A percentile compares a stretch with the other conserved stretches of the same genome.
These are phyloP conservation scores for Drosophila persimilis DNA, from an alignment of 1,140 invertebrate genomes.

Conservation along the genomic window DNA sequence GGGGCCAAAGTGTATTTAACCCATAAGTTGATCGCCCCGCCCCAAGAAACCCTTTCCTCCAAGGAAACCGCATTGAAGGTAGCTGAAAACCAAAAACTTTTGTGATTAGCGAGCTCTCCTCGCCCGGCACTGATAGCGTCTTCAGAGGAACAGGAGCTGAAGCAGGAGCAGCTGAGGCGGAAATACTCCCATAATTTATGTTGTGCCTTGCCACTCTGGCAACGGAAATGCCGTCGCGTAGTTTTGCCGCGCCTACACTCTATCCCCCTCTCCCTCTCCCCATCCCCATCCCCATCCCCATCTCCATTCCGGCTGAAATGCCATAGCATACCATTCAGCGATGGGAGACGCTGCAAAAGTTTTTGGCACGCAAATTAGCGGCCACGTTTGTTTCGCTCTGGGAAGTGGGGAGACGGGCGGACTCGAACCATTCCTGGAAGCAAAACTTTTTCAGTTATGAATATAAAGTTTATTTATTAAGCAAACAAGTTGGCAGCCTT, in stretches of 20 bases:
- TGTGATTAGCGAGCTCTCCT: conserved; percentile 60
- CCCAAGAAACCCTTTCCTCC: conserved; percentile 26
- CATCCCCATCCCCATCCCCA: too few relatives aligned
- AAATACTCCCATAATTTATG: conserved; percentile 75
- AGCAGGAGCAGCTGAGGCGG: conserved; percentile 48
- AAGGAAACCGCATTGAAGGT: conserved; percentile 64
- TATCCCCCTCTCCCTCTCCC: background rate
- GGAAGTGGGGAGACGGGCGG: conserved; percentile 5
- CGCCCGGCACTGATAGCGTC: conserved; percentile 44
- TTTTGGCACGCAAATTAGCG: conserved; percentile 76
- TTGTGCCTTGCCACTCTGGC: conserved; percentile 61
- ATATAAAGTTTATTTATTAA: conserved; percentile 82
- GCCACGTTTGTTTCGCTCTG: conserved; percentile 68
- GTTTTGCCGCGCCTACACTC: conserved; percentile 36
- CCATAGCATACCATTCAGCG: conserved; percentile 68
- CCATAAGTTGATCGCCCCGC: conserved; percentile 41
- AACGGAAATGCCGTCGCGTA: conserved; percentile 73
- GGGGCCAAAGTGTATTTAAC: conserved; percentile 60
- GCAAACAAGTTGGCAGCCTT: conserved; percentile 76
- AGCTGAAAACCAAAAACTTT: conserved; percentile 60
- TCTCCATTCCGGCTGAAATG: conserved; percentile 24
- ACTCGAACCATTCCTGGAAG: conserved; percentile 6
- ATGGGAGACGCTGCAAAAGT: conserved; percentile 34
- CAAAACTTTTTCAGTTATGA: conserved; percentile 79
- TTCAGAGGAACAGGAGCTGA: conserved; percentile 34